phyloP scores from a whole-genome alignment of 2,113 vertebrate genomes.

The Ctenodactylus gundi region DNA sequence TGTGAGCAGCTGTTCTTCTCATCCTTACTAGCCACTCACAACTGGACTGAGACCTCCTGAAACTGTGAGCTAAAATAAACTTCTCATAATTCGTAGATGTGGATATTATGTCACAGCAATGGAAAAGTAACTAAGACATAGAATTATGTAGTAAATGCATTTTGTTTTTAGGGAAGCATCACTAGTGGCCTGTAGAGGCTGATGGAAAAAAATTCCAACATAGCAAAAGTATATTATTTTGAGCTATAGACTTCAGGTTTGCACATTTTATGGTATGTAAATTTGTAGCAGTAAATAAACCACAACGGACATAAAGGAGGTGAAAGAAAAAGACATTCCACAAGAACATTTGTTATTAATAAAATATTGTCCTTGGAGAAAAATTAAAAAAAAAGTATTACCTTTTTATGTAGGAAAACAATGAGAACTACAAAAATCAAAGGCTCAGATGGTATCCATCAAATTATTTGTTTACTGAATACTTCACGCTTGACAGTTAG shows the following conservation, averaged over 20 bases:
- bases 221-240: not conserved
- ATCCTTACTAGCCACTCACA: too few species aligned
- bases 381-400: not conserved
- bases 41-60: too few species aligned
- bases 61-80: too few species aligned
- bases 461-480: not conserved
- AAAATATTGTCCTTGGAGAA: not conserved
- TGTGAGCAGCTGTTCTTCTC: too few species aligned
- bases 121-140: too few species aligned
- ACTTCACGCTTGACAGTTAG: not conserved
- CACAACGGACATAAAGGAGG: not conserved
- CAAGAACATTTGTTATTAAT: not conserved
- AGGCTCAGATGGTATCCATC: not conserved
- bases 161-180: not conserved
- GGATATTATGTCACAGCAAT: too few species aligned
- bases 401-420: not conserved
- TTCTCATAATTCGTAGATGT: too few species aligned
- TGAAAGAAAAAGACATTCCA: not conserved
- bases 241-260: not conserved
- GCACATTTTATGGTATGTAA: not conserved
- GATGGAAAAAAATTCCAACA: not conserved
- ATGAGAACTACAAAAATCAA: not conserved
- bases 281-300: slow-evolving; percentile 44
- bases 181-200: not conserved
- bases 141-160: not conserved